Base-by-base conservation (phyloP, 2,888 invertebrate species). In the Rhorus exstirpatorius region DNA sequence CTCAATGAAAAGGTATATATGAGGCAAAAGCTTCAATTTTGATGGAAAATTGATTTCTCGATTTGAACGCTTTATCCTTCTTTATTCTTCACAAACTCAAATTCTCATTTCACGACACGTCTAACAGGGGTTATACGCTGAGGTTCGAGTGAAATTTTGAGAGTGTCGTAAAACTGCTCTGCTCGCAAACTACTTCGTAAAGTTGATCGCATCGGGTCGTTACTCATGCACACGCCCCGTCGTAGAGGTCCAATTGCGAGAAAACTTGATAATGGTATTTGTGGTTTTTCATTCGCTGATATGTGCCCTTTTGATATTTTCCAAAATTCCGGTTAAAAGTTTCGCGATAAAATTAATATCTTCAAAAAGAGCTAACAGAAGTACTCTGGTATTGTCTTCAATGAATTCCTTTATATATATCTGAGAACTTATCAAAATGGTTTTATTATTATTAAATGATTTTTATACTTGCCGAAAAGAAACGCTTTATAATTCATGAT, bases 131-230 rank as follows among this genome's bases (percentile, higher is more conserved):
- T 49, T 67, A 35, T 31, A 53, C 38, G 41, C 31, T 7, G 61
- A 53, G 21, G 53, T 53, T 53, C 68, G 38, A 79, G 68, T 79
- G 68, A 79, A 79, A 79, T 79, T 79, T 79, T 75, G 55, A 68
- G 74, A 74, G 61, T 24, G 53, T 7, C 55, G 49, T 79, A 75
- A 79, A 75, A 24, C 67, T 67, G 26, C 38, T 46, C 17, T 17
- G 68, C 53, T 67, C 10, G 12, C 7, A 31, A 55, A 65, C 49
- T 41, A 6, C 51, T 49, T 51, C 41, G 60, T 38, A 61, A 67
- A 65, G n/a, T 58, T 26, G 44, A 68, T 61, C 79, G 31, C 53
- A 35, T 55, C 60, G 55, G 17, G 61, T 61, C 79, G 74, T 68
- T 79, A 74, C 63, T 79, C 51, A 67, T 51, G 60, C 79, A 67